A percentile compares a stretch with the other conserved stretches of the same genome.
Conservation (phyloP, 2,888 invertebrate genomes). For the Heliconius cydno region DNA sequence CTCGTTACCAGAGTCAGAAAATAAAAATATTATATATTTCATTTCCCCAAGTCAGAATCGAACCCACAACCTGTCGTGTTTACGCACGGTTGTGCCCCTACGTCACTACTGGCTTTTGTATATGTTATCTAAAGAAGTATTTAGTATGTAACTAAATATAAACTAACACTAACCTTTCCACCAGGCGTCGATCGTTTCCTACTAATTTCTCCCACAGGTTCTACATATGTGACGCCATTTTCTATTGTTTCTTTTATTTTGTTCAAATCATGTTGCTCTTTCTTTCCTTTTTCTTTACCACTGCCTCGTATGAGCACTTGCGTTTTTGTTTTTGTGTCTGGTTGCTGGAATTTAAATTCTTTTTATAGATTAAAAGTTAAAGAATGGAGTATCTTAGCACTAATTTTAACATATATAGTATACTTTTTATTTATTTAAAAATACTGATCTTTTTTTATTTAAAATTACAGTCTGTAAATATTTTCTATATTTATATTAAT, state of each 20-base stretch:
- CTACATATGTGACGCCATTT: constrained; percentile 65
- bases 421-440: too few species aligned
- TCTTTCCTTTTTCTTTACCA: constrained; percentile 50
- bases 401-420: too few species aligned
- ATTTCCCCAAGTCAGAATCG: not conserved
- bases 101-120: not conserved
- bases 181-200: constrained; percentile 71
- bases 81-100: not conserved
- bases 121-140: not conserved
- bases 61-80: not conserved
- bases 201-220: constrained; percentile 69
- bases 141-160: not conserved
- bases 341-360: constrained; percentile 59
- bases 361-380: too few species aligned
- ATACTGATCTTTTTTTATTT: too few species aligned
- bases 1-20: not conserved
- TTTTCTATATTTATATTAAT: too few species aligned
- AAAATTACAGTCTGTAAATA: too few species aligned
- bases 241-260: constrained; percentile 56
- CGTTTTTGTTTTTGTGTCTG: constrained; percentile 79
- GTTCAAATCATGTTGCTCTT: constrained; percentile 58
- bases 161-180: constrained; percentile 61
- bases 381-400: too few species aligned
- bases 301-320: constrained; percentile 74
- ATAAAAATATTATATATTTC: not conserved